Evolutionary conservation across 2,797 vertebrate species (phyloP), one percentile per base, ranked within the genome.

Genomic region (Tragelaphus eurycerus): DNA sequence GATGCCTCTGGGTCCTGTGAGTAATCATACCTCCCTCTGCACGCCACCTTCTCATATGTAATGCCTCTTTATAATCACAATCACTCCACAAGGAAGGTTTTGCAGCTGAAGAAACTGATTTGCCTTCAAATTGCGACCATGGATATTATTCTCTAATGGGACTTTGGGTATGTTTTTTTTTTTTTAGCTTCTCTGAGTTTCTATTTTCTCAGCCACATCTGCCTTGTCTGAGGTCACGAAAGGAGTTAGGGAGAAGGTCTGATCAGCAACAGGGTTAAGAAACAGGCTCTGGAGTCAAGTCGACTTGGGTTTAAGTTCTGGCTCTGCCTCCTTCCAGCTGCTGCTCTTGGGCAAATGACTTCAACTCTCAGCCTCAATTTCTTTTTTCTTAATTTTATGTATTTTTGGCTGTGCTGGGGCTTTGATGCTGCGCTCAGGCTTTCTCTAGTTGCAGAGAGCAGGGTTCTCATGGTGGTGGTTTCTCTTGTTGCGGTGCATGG

Each of bases 131-230:
- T 78, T 23, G 6, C 55, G 46, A n/a, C 74, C 78, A 12, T 25
- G 17, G 38, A 71, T 74, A 46, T 64, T 74, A 83, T 38, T 76
- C 64, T 89, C 86, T 29, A 8, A 8, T 38, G 95, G 17, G 55
- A 71, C 62, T n/a, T 50, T 25, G 55, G 34, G 17, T 23, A 13
- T 21, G 38, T 7, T 64, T 34, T 81, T 60, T 81, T 60, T 81
- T 59, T 74, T 81, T 76, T 12, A 46, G 43, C n/a, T 74, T 64
- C 87, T 90, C 82, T 0, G 12, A 55, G 13, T 92, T 96, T 92
- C 81, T 93, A 1, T 67, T 87, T 96, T 90, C 90, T 89, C 81
- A n/a, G 64, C 67, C 54, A 87, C 76, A 59, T 81, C 25, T 87
- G 34, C 84, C 46, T 59, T 52, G 57, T 59, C 89, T 31, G 55